These are phyloP conservation scores for Mycetomoellerius zeteki DNA, from an alignment of 1,140 invertebrate genomes.

Conservation along the genomic window DNA sequence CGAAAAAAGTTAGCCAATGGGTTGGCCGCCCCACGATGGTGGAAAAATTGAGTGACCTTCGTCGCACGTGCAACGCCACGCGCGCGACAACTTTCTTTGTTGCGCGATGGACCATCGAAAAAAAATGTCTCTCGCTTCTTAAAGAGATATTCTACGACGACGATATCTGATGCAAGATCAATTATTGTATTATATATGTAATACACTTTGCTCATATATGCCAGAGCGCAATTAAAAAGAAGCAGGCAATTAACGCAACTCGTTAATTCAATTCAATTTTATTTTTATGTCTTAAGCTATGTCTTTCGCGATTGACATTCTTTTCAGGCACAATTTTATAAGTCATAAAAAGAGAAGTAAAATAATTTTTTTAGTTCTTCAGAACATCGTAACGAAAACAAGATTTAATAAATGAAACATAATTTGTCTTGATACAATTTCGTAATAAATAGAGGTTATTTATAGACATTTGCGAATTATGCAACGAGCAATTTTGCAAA, in stretches of 20 bases:
- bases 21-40: constrained; percentile 50
- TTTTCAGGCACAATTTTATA: background rate
- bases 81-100: constrained; percentile 36
- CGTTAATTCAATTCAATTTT: background rate
- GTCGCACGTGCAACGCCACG: constrained; percentile 47
- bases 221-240: background rate
- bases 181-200: constrained; percentile 5
- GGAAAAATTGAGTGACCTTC: constrained; percentile 63
- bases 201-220: background rate
- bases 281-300: background rate
- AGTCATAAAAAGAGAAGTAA: background rate
- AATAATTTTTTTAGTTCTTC: background rate
- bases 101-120: constrained; percentile 11
- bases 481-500: constrained; percentile 31
- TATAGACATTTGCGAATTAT: background rate
- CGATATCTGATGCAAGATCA: background rate
- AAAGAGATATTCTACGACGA: constrained; percentile 48
- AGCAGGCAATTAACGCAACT: background rate
- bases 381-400: background rate
- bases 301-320: background rate
- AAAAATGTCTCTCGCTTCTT: constrained; percentile 30
- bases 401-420: background rate
- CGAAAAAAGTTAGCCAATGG: constrained; percentile 83
- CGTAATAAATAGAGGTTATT: background rate
- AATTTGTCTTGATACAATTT: background rate